Evolutionary conservation across 2,888 invertebrate genomes (phyloP), one percentile per base, ranked within the genome.

Genomic region (Adelognathus sp.): DNA sequence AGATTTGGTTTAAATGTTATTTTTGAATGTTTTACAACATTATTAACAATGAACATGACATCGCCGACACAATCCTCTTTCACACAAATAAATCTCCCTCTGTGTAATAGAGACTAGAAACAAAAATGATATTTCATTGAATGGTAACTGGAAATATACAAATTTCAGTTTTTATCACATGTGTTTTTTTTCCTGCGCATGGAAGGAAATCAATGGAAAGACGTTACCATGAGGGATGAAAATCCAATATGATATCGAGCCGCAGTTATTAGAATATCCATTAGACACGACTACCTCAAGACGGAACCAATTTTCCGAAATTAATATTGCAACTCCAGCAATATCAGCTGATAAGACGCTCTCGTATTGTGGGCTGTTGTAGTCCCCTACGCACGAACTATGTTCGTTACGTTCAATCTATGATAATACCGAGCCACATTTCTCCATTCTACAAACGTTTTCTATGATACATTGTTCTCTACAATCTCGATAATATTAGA

Each of bases 381-480:
- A 44, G 21, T 50, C 54, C 31, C 2, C 36, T 56, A 56, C n/a
- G n/a, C n/a, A n/a, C n/a, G n/a, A n/a, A n/a, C n/a, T n/a, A n/a
- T n/a, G n/a, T n/a, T n/a, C n/a, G n/a, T n/a, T n/a, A n/a, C 21
- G 16, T 18, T 61, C 33, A 33, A 27, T 33, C 41, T 72, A 72
- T 44, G 31, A 73, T 64, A 56, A 24, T 29, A 54, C 24, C 64
- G 44, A 72, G 56, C 16, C 33, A 29, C n/a, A 56, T 58, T 39
- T 24, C 29, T 66, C 21, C 56, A 41, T 31, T 11, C 58, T 58
- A 74, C 9, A 50, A 61, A 74, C 58, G 36, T 66, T 60, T 50
- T 46, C 50, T 67, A 73, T 58, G n/a, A 66, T 73, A 60, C 24
- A 63, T 27, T 39, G 27, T 21, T 18, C n/a, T 29, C 66, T 66